phyloP scores from a whole-genome alignment of 2,113 vertebrate genomes.

The Gnathonemus echidnorhynchus region DNA sequence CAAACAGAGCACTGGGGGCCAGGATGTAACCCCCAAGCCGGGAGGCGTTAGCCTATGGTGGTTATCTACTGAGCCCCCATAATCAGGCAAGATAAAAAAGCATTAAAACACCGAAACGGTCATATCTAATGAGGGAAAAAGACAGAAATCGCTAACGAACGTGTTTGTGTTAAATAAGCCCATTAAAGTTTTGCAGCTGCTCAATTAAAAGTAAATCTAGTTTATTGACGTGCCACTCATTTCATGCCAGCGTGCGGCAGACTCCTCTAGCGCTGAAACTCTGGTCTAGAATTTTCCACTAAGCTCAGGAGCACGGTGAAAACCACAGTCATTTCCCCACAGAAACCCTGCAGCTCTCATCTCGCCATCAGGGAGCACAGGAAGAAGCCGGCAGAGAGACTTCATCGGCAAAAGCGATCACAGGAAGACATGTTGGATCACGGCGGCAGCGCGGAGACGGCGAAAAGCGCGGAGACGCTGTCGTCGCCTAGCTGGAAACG shows the following conservation, averaged over 20 bases:
- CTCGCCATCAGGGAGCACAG: not conserved
- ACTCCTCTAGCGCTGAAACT: not conserved
- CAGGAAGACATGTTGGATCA: not conserved
- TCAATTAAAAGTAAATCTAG: not conserved
- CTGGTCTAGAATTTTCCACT: constrained; percentile 5
- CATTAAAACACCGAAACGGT: not conserved
- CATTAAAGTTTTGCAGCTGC: not conserved
- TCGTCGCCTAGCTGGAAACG: not conserved
- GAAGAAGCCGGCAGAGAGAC: not conserved
- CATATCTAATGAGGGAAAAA: not conserved
- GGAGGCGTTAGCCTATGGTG: not conserved
- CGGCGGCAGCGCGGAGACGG: not conserved
- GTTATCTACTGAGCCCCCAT: not conserved
- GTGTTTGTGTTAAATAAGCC: constrained; percentile 1
- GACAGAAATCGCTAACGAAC: not conserved
- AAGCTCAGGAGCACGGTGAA: constrained; percentile 45
- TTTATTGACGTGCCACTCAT: not conserved
- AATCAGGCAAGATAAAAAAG: not conserved
- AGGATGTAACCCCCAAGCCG: not conserved
- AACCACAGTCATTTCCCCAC: constrained; percentile 63
- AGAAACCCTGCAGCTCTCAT: constrained; percentile 13
- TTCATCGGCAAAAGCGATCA: not conserved
- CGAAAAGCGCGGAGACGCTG: not conserved
- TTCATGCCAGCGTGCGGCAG: not conserved
- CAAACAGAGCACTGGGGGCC: not conserved